phyloP scores from a whole-genome alignment of 2,113 vertebrate genomes.

The Cyprinodon brontotheroides region DNA sequence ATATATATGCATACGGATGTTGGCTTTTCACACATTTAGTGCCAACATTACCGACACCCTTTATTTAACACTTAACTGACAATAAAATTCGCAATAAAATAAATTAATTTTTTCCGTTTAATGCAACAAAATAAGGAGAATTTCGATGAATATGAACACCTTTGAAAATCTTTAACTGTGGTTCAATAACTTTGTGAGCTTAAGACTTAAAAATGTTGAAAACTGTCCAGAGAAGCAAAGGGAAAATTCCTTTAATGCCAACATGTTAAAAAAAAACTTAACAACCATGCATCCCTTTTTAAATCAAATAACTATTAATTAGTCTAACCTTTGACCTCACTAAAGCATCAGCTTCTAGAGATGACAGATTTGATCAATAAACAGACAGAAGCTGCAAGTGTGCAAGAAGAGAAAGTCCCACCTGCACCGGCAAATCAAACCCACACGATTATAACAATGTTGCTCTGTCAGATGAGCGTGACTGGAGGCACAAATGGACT shows the following conservation, averaged over 20 bases:
- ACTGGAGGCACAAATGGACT: conserved; percentile 52
- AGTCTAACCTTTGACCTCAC: neutral
- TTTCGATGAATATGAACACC: neutral
- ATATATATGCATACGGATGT: neutral
- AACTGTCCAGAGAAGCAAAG: no score
- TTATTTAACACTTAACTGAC: neutral
- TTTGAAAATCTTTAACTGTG: neutral
- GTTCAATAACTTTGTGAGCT: neutral
- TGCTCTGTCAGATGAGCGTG: conserved; percentile 48
- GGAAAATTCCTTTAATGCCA: no score
- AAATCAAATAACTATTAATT: neutral
- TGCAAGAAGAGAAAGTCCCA: conserved; percentile 51
- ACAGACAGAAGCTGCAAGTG: conserved; percentile 37
- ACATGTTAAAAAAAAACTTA: no score
- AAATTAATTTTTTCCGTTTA: neutral
- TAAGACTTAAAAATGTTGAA: neutral
- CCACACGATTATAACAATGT: conserved; percentile 60
- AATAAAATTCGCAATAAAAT: neutral
- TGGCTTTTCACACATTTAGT: neutral
- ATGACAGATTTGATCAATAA: neutral
- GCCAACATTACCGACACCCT: neutral
- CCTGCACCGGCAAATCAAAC: conserved; percentile 50
- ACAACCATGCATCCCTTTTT: no score
- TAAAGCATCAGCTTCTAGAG: neutral
- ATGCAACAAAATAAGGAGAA: neutral